Conservation (phyloP, 2,797 vertebrate species). For the Smutsia temminckii region DNA sequence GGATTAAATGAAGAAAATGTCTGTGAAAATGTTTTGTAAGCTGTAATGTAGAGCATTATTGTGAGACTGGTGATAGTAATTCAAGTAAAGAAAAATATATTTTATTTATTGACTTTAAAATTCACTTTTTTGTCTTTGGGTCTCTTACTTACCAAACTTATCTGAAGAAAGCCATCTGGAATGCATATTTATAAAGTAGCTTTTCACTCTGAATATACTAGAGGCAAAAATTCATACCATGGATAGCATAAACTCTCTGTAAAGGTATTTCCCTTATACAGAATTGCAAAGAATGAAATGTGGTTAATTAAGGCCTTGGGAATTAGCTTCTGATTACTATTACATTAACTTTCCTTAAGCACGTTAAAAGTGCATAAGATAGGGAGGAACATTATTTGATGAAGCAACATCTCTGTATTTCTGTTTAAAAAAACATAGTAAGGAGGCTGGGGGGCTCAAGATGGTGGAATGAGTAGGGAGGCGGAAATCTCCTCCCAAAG, state of each 20-base stretch:
- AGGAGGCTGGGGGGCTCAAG: not conserved
- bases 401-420: not conserved
- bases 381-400: not conserved
- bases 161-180: not conserved
- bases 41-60: not conserved
- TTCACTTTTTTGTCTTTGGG: not conserved
- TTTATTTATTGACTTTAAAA: constrained; percentile 37
- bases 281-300: constrained; percentile 23
- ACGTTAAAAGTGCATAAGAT: not conserved
- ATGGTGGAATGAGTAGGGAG: too few relatives aligned
- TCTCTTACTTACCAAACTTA: not conserved
- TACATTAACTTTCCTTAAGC: not conserved
- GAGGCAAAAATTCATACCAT: not conserved
- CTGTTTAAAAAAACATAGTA: not conserved
- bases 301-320: not conserved
- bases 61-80: not conserved
- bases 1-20: constrained; percentile 27
- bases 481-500: too few relatives aligned
- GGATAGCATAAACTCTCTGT: not conserved
- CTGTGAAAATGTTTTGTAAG: not conserved
- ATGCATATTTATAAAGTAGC: not conserved
- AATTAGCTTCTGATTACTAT: constrained; percentile 32
- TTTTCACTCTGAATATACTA: not conserved
- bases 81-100: not conserved
- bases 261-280: not conserved